Evolutionary conservation across 2,888 invertebrate genomes (phyloP), one percentile per base, ranked within the genome.

Genomic region (Zonitis immaculata): DNA sequence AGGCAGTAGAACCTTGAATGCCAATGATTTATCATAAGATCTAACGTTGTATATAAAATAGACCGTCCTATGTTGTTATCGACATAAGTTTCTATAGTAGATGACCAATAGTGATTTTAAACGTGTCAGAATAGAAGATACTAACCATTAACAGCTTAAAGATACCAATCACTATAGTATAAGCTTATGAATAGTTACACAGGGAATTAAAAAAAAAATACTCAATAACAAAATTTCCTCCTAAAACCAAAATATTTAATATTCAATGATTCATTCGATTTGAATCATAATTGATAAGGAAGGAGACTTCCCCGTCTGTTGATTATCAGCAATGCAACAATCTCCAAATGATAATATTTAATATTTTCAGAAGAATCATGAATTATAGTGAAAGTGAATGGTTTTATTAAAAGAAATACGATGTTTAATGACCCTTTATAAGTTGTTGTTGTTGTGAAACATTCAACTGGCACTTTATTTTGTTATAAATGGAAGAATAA

Each of bases 1-100:
- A 53, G 53, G 44, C 52, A 52, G 46, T 42, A 25, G 51, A 53
- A 51, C 58, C 58, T 60, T 56, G 58, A 56, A 53, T 49, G 35
- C 47, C 47, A 42, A 50, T 42, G 51, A 54, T 49, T 59, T 61
- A 61, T 61, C 60, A 49, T 44, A 28, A 51, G 50, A 61, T 61
- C 59, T 57, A 51, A 35, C 44, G 51, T 54, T n/a, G 49, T 57
- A 57, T 52, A 57, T 54, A 57, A 51, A 54, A 44, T 48, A 22
- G 20, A 49, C 50, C 43, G 47, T 43, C 35, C 35, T 18, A 35
- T 25, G 46, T 49, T 48, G n/a, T n/a, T n/a, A 46, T 49, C 53
- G 28, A 28, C 46, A 30, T 51, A 20, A 44, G 35, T 35, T 47
- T 30, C 35, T n/a, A 51, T n/a, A n/a, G n/a, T n/a, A n/a, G 54